Conservation (phyloP, 1,140 invertebrate species). For the Anoplolepis gracilipes region DNA sequence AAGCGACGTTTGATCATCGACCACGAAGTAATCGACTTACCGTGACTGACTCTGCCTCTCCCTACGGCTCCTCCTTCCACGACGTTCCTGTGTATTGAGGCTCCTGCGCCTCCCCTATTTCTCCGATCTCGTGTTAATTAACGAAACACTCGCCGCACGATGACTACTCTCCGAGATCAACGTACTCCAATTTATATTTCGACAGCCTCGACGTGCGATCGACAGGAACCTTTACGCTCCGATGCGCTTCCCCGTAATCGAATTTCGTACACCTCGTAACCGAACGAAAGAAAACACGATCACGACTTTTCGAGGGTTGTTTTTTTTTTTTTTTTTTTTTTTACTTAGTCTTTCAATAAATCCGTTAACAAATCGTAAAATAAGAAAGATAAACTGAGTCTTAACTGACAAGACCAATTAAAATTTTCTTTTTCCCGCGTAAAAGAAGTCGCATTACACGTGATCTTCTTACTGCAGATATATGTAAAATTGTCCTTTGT, state of each 20-base stretch:
- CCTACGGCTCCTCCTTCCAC: not conserved
- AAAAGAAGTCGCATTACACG: not conserved
- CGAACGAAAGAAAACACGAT: not conserved
- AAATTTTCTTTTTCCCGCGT: not conserved
- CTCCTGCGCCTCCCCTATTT: conserved; percentile 13
- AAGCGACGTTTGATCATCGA: conserved; percentile 75
- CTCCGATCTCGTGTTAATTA: conserved; percentile 44
- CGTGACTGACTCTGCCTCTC: conserved; percentile 56
- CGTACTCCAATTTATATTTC: conserved; percentile 35
- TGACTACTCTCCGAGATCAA: conserved; percentile 45
- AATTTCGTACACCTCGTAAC: conserved; percentile 36
- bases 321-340: not conserved
- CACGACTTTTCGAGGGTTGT: not conserved
- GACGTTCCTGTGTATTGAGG: conserved; percentile 33
- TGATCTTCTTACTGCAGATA: not conserved
- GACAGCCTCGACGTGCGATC: conserved; percentile 17
- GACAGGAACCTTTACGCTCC: conserved; percentile 11
- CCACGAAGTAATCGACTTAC: conserved; percentile 76
- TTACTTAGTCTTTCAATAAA: not conserved
- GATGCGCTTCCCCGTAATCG: not conserved
- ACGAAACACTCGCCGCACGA: conserved; percentile 52
- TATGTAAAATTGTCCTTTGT: not conserved
- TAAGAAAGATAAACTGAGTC: not conserved
- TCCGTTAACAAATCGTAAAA: not conserved
- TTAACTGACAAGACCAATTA: not conserved